A percentile compares a stretch with the other conserved stretches of the same genome.
phyloP scores from a whole-genome alignment of 1,140 invertebrate species.

The Drosophila oshimai region DNA sequence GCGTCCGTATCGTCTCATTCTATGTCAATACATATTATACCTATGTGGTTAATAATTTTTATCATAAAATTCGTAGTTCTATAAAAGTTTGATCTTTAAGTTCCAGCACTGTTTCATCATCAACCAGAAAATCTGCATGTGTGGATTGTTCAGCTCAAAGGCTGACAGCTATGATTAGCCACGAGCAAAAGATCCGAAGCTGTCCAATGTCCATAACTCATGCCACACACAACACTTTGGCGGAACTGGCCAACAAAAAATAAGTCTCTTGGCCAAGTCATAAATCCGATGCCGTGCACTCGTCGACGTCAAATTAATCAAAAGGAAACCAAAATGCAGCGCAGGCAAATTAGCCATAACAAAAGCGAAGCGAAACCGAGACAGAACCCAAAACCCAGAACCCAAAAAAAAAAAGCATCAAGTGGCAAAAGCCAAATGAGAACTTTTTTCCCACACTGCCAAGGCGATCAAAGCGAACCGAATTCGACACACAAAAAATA shows the following conservation, averaged over 20 bases:
- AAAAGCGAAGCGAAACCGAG: conserved; percentile 3
- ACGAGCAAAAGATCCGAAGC: conserved; percentile 10
- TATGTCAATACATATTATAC: too few relatives aligned
- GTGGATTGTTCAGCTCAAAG: conserved; percentile 2
- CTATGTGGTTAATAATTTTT: too few relatives aligned
- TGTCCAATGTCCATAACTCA: conserved; percentile 44
- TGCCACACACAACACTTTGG: conserved; percentile 36
- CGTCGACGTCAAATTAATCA: conserved; percentile 78
- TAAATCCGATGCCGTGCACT: conserved; percentile 68
- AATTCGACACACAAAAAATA: conserved; percentile 16
- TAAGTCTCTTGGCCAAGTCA: conserved; percentile 36
- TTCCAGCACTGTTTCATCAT: not conserved
- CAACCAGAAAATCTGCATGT: not conserved
- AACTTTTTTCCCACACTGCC: conserved; percentile 69
- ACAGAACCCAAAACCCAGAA: conserved; percentile 8
- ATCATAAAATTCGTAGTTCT: too few relatives aligned
- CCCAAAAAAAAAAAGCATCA: conserved; percentile 42
- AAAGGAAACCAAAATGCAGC: conserved; percentile 66
- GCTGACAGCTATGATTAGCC: conserved; percentile 35
- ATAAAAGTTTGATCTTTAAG: too few relatives aligned
- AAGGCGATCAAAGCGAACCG: conserved; percentile 62
- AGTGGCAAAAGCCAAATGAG: conserved; percentile 67
- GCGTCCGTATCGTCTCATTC: too few relatives aligned
- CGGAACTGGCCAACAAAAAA: conserved; percentile 29
- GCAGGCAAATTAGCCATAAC: conserved; percentile 64